Evolutionary conservation across 2,113 vertebrate genomes (phyloP), one percentile per base, ranked within the genome.

Genomic region (Narcine bancroftii): DNA sequence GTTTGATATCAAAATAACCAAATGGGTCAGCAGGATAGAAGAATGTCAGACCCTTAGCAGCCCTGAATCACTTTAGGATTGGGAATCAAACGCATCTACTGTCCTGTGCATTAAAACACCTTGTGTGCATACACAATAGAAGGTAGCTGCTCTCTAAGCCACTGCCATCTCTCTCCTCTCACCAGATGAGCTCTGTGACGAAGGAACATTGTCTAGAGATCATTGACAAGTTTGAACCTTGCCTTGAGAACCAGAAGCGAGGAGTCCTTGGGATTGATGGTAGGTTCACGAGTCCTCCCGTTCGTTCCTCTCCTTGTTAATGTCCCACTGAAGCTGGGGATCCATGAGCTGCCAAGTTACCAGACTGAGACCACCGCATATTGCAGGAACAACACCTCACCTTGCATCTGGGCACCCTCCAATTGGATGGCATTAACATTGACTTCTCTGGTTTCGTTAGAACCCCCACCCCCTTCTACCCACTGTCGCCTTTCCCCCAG

Each of bases 201-300:
- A 97, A 97, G 10, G 97, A 99, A 33, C 96, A 97, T 92, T 99
- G 99, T 93, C 94, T 95, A 93, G 97, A 97, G 92, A 97, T 99
- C 75, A 96, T 99, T 85, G 94, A 95, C 93, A 98, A 98, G 92
- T 99, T 99, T 93, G 99, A 99, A 94, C 99, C 99, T 0, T 99
- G 98, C 94, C 94, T 95, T 0, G 97, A 99, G 91, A 99, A 99
- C 95, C 97, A 96, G 95, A 96, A 96, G 53, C 96, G 97, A 45
- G 97, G 95, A 0, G 96, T 97, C 89, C 94, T 99, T 94, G 99
- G 99, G 6, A 99, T 99, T 13, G 99, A 99, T 10, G 99, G 99
- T 99, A 95, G 95, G 96, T n/a, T 0, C 69, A 93, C 89, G 0
- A 26, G 17, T 13, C 76, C 89, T 36, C 13, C 0, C 63, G n/a